These are phyloP conservation scores for Tetramorium alpestre DNA, from an alignment of 1,140 invertebrate species.

Conservation along the genomic window DNA sequence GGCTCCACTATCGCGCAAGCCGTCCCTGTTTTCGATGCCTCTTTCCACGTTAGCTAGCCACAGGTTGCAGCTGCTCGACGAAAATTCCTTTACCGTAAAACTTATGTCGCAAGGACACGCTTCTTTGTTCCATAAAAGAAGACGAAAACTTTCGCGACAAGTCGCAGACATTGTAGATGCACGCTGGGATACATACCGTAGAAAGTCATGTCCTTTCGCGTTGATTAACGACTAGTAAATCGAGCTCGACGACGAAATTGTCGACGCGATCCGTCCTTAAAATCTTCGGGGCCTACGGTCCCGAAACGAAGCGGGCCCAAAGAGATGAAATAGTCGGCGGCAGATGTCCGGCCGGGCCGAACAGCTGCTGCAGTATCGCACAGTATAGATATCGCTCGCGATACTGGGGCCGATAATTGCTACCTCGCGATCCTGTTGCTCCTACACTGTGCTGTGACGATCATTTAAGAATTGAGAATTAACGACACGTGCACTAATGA, in stretches of 20 bases:
- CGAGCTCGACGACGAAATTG: background rate
- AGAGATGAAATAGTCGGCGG: slow-evolving; percentile 48
- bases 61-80: slow-evolving; percentile 81
- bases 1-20: background rate
- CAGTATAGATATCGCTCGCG: background rate
- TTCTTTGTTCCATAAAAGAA: slow-evolving; percentile 56
- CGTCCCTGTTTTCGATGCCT: slow-evolving; percentile 37
- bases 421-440: background rate
- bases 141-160: background rate
- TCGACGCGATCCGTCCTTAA: background rate
- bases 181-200: background rate
- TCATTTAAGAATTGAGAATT: background rate
- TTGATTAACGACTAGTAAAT: background rate
- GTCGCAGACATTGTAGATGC: background rate
- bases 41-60: slow-evolving; percentile 56
- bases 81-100: slow-evolving; percentile 67
- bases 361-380: slow-evolving; percentile 34
- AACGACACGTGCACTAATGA: background rate
- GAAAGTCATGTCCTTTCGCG: background rate
- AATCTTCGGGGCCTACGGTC: background rate
- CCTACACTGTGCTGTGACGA: background rate
- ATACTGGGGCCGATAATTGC: background rate
- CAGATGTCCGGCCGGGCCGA: slow-evolving; percentile 18
- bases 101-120: slow-evolving; percentile 43
- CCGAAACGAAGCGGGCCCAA: background rate